Conservation (phyloP, 2,797 vertebrate species). For the Xiphorhynchus erythropygius region DNA sequence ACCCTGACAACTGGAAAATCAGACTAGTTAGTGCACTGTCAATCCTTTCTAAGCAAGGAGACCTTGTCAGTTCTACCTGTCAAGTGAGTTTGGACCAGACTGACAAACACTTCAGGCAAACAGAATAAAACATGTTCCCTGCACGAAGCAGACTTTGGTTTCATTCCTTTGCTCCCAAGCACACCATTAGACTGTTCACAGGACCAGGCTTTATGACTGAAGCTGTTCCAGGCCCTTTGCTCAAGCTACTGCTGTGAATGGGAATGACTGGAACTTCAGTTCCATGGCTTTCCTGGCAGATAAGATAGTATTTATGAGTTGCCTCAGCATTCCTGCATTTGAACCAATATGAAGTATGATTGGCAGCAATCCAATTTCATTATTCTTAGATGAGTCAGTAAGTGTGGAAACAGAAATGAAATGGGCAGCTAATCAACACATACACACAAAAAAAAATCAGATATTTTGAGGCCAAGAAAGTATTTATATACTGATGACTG, state of each 20-base stretch:
- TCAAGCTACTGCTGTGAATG: background rate
- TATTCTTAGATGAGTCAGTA: constrained; percentile 39
- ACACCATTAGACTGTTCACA: background rate
- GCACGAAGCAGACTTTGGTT: fast-evolving
- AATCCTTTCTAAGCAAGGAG: background rate
- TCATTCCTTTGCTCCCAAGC: background rate
- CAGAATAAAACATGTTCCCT: background rate
- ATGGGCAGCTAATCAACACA: constrained; percentile 21
- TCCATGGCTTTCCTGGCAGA: background rate
- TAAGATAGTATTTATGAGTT: background rate
- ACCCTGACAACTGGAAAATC: constrained; percentile 20
- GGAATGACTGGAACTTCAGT: background rate
- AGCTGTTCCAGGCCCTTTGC: background rate
- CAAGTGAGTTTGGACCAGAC: constrained; percentile 24
- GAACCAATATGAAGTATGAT: background rate
- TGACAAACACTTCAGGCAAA: background rate
- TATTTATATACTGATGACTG: constrained; percentile 50
- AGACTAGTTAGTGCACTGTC: background rate
- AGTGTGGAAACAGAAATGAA: constrained; percentile 34
- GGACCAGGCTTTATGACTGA: background rate
- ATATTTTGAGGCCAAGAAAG: constrained; percentile 21
- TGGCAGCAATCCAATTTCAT: constrained; percentile 2
- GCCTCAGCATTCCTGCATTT: constrained; percentile 5
- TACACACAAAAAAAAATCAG: background rate
- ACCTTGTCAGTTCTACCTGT: constrained; percentile 46